Base-by-base conservation (phyloP, 2,113 vertebrate genomes). In the Eulacestoma nigropectus region DNA sequence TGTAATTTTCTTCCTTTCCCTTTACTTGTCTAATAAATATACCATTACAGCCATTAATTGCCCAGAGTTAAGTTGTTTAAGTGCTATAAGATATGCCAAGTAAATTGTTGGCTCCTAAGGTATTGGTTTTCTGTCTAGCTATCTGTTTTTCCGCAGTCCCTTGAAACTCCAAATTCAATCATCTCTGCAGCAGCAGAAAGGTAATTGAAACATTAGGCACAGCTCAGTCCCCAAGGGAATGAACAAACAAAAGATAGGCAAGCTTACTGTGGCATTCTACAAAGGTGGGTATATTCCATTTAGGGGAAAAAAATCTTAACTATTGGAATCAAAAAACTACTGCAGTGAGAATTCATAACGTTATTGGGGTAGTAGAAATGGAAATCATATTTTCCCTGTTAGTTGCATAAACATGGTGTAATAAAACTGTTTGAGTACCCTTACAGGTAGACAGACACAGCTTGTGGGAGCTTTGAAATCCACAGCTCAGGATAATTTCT, bases 81-180 rank as follows among this genome's bases (percentile, higher is more conserved):
- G 84, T 94, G 87, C 95, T 89, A 11, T 73, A 79, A 96, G 64
- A 91, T 85, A 91, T n/a, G 21, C 25, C 52, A 37, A 83, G 59
- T 37, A 82, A 95, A 94, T 84, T 69, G n/a, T 47, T 89, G 91
- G 29, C 55, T 96, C 44, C 41, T 83, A 35, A 95, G 49, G 47
- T 95, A 96, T 94, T 96, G 94, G 79, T 68, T 96, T 96, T 95
- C 84, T 96, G 87, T 95, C 92, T 95, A 93, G 63, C 85, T 95
- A 77, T 69, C 80, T 84, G 78, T 78, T 83, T 93, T 93, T 95
- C 93, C 1, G 8, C 44, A 79, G 59, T 89, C 90, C 44, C 80
- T 91, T 94, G 93, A 89, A 91, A 96, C 46, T 92, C 60, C 56
- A 95, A 93, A 97, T 96, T 72, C 57, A 94, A 95, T 91, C 64